Evolutionary conservation across 2,888 invertebrate species (phyloP).

Genomic region (Plemyria rubiginata): DNA sequence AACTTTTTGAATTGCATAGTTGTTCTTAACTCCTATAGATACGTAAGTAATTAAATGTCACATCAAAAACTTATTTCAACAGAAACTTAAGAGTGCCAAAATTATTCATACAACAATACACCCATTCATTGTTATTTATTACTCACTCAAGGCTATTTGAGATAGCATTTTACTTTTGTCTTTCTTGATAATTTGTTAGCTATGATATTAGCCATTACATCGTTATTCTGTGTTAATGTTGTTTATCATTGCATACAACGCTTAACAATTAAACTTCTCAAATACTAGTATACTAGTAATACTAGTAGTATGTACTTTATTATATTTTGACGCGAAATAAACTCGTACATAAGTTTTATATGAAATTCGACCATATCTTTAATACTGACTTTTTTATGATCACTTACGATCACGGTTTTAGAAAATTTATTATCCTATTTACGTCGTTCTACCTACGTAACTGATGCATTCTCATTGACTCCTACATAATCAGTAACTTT

Average conservation of each 20-base stretch:
- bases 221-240: not conserved
- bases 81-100: constrained; percentile 26
- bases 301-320: too few species aligned
- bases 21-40: constrained; percentile 15
- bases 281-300: too few species aligned
- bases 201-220: not conserved
- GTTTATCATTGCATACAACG: not conserved
- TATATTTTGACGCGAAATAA: too few species aligned
- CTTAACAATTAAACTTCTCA: too few species aligned
- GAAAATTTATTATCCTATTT: constrained; percentile 15
- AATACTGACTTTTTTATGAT: not conserved
- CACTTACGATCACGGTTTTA: constrained; percentile 11
- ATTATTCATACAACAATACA: constrained; percentile 33
- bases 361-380: not conserved
- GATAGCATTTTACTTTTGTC: not conserved
- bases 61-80: constrained; percentile 25
- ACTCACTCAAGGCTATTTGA: constrained; percentile 11
- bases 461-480: constrained; percentile 28
- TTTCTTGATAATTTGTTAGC: not conserved
- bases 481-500: constrained; percentile 37
- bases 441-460: constrained; percentile 22
- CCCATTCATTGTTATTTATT: constrained; percentile 21
- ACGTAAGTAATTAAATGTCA: constrained; percentile 27
- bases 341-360: too few species aligned
- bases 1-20: constrained; percentile 4